Evolutionary conservation across 2,888 invertebrate genomes (phyloP).

Genomic region (Campoletis raptor): DNA sequence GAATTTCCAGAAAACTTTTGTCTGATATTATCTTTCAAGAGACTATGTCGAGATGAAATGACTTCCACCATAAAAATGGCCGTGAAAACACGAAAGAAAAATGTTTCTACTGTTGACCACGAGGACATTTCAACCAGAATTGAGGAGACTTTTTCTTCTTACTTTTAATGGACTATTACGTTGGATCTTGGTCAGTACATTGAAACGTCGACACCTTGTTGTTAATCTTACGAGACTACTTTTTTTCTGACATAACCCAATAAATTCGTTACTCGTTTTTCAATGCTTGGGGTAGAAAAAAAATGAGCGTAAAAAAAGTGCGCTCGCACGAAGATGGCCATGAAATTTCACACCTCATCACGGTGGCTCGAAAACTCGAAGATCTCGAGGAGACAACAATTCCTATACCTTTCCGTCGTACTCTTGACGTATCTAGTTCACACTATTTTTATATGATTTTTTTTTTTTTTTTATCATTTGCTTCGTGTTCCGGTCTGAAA

Average conservation of each 20-base stretch:
- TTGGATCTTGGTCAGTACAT: constrained; percentile 9
- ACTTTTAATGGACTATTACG: background rate
- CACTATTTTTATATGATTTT: constrained; percentile 25
- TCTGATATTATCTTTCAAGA: constrained; percentile 42
- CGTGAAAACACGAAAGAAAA: constrained; percentile 28
- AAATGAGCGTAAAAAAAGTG: constrained; percentile 41
- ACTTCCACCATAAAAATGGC: constrained; percentile 19
- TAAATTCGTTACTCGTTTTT: constrained; percentile 41
- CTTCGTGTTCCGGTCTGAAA: constrained; percentile 59
- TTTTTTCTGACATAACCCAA: constrained; percentile 21
- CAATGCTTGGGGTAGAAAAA: constrained; percentile 21
- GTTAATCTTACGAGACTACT: constrained; percentile 10
- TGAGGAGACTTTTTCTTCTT: constrained; percentile 11
- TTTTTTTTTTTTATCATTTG: constrained; percentile 41
- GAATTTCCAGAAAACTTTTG: constrained; percentile 8
- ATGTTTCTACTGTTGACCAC: constrained; percentile 34
- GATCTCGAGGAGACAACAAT: constrained; percentile 34
- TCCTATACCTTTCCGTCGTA: constrained; percentile 12
- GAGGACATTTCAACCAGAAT: constrained; percentile 55
- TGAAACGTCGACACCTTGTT: constrained; percentile 8
- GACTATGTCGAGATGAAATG: constrained; percentile 31
- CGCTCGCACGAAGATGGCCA: constrained; percentile 52
- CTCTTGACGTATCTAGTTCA: constrained; percentile 34
- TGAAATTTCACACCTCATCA: constrained; percentile 47
- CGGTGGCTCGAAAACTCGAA: constrained; percentile 44